Conservation (phyloP, 2,797 vertebrate species). For the Anguilla marmorata region DNA sequence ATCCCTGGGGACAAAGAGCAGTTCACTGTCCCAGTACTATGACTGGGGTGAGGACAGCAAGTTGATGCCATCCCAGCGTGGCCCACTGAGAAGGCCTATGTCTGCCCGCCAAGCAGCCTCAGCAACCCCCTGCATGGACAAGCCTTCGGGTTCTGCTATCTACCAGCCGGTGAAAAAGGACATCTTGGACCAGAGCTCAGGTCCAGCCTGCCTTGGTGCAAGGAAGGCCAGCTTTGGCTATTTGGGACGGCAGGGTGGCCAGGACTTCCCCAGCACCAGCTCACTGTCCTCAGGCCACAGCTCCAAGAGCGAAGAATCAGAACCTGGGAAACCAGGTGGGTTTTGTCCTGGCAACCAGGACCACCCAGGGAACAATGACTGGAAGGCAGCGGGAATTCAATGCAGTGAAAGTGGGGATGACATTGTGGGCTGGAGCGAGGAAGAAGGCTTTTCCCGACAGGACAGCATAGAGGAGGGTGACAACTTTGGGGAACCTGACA, state of each 20-base stretch:
- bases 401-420: slow-evolving; percentile 56
- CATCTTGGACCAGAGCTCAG: slow-evolving; percentile 44
- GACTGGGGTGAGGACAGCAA: slow-evolving; percentile 71
- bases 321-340: slow-evolving; percentile 26
- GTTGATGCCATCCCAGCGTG: slow-evolving; percentile 50
- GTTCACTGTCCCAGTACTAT: slow-evolving; percentile 69
- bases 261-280: slow-evolving; percentile 65
- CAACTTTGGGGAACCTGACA: slow-evolving; percentile 34
- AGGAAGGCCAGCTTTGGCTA: slow-evolving; percentile 43
- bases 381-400: slow-evolving; percentile 55
- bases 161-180: slow-evolving; percentile 39
- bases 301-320: slow-evolving; percentile 53
- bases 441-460: slow-evolving; percentile 64
- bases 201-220: slow-evolving; percentile 31
- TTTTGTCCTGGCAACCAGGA: slow-evolving; percentile 42
- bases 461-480: slow-evolving; percentile 70
- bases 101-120: slow-evolving; percentile 22
- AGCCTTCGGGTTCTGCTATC: neutral
- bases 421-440: slow-evolving; percentile 64
- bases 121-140: neutral
- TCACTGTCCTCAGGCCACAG: slow-evolving; percentile 67
- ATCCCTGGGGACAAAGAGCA: slow-evolving; percentile 62
- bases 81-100: slow-evolving; percentile 25
- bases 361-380: slow-evolving; percentile 42
- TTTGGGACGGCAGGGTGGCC: slow-evolving; percentile 47